Evolutionary conservation across 2,888 invertebrate genomes (phyloP).

Genomic region (Falcaria lacertinaria): DNA sequence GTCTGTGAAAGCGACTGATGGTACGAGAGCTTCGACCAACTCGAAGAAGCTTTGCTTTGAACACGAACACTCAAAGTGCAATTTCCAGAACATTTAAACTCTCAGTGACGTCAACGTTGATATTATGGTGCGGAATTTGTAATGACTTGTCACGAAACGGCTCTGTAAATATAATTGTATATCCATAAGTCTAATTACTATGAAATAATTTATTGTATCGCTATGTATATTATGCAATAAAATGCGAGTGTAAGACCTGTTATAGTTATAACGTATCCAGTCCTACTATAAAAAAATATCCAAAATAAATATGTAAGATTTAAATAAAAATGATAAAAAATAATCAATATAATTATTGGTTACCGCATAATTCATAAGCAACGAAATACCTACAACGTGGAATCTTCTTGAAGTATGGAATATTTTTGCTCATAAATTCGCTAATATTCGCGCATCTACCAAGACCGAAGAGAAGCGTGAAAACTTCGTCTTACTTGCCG

Average conservation of each 20-base stretch:
- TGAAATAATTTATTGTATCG: not conserved
- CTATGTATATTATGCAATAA: no score
- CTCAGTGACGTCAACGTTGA: constrained; percentile 21
- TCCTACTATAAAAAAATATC: not conserved
- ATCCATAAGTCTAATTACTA: not conserved
- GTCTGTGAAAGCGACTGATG: constrained; percentile 77
- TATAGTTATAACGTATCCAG: not conserved
- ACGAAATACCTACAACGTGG: constrained; percentile 26
- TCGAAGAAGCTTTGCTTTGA: constrained; percentile 69
- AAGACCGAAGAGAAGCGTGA: constrained; percentile 53
- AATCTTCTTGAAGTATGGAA: constrained; percentile 49
- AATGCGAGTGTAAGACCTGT: no score
- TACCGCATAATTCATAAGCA: constrained; percentile 27
- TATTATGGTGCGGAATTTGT: constrained; percentile 6
- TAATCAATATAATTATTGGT: no score
- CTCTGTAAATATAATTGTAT: not conserved
- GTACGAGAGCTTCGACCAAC: constrained; percentile 59
- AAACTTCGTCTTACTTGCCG: constrained; percentile 67
- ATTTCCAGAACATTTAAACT: constrained; percentile 20
- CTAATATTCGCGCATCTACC: constrained; percentile 67
- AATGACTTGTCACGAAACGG: not conserved
- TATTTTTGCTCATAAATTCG: constrained; percentile 74
- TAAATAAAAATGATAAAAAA: no score
- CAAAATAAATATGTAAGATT: not conserved
- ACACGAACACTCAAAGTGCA: constrained; percentile 37